Conservation (phyloP, 1,140 invertebrate genomes). For the Drosophila burlai region DNA sequence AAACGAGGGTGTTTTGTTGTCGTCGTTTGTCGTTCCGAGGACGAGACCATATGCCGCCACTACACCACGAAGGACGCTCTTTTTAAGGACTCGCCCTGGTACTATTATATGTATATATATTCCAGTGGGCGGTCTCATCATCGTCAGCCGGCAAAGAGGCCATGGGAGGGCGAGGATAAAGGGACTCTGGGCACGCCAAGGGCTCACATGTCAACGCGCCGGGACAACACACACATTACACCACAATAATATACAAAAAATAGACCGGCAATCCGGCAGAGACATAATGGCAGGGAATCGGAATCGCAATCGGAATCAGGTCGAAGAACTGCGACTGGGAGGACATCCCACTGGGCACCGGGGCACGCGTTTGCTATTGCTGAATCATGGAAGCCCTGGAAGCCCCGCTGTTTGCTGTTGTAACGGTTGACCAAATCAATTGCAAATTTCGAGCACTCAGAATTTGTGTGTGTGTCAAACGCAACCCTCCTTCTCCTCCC, state of each 20-base stretch:
- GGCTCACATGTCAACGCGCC: constrained; percentile 77
- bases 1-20: constrained; percentile 76
- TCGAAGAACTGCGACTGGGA: constrained; percentile 3
- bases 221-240: constrained; percentile 70
- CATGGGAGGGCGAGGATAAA: constrained; percentile 61
- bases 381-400: constrained; percentile 53
- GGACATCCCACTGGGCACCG: constrained; percentile 63
- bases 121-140: constrained; percentile 78
- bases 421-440: constrained; percentile 81
- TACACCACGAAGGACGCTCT: constrained; percentile 6
- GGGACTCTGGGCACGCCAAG: constrained; percentile 4
- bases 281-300: constrained; percentile 57
- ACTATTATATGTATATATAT: constrained; percentile 15
- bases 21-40: constrained; percentile 27
- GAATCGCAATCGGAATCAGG: constrained; percentile 21
- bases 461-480: constrained; percentile 19
- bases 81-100: constrained; percentile 31
- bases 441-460: constrained; percentile 49
- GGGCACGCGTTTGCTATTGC: constrained; percentile 36
- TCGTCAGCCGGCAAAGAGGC: constrained; percentile 69
- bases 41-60: constrained; percentile 68
- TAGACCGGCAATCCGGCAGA: constrained; percentile 41
- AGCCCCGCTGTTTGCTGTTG: constrained; percentile 52
- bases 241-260: constrained; percentile 63
- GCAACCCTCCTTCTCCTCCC: neutral